phyloP scores from a whole-genome alignment of 2,888 invertebrate genomes.

The Ormia ochracea region DNA sequence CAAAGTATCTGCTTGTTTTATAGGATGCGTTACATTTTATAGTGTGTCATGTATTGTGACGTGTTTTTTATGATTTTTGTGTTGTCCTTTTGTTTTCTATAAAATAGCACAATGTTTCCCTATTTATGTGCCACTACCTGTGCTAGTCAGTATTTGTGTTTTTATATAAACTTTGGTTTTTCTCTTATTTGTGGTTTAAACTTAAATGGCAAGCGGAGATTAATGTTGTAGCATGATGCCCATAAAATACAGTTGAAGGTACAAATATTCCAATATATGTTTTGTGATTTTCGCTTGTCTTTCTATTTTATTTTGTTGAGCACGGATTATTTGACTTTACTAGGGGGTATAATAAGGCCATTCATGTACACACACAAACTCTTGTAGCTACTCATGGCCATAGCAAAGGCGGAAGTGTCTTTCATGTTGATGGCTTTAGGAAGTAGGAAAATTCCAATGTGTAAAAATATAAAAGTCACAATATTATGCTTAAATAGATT shows the following conservation, averaged over 20 bases:
- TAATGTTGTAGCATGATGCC: conserved; percentile 70
- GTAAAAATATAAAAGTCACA: conserved; percentile 8
- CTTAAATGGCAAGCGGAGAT: conserved; percentile 74
- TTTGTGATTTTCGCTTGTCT: conserved; percentile 6
- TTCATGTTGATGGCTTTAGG: conserved; percentile 54
- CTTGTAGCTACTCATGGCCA: conserved; percentile 5
- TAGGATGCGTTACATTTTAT: conserved; percentile 57
- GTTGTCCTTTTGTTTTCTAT: conserved; percentile 36
- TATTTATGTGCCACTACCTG: not conserved
- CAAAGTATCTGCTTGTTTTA: conserved; percentile 30
- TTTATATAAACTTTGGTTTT: not conserved
- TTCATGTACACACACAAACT: not conserved
- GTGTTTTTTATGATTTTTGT: conserved; percentile 55
- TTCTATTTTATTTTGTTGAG: not conserved
- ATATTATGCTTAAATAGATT: conserved; percentile 36
- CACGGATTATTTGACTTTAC: conserved; percentile 48
- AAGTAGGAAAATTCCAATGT: conserved; percentile 46
- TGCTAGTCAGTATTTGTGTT: not conserved
- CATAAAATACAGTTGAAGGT: conserved; percentile 64
- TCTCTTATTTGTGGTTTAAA: conserved; percentile 53
- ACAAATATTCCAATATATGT: conserved; percentile 34
- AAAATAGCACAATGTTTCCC: conserved; percentile 22
- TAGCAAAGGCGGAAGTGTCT: conserved; percentile 40
- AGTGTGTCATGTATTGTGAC: conserved; percentile 53
- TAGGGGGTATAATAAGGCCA: conserved; percentile 44